Evolutionary conservation across 1,140 invertebrate species (phyloP).

Genomic region (Zophobas atratus): DNA sequence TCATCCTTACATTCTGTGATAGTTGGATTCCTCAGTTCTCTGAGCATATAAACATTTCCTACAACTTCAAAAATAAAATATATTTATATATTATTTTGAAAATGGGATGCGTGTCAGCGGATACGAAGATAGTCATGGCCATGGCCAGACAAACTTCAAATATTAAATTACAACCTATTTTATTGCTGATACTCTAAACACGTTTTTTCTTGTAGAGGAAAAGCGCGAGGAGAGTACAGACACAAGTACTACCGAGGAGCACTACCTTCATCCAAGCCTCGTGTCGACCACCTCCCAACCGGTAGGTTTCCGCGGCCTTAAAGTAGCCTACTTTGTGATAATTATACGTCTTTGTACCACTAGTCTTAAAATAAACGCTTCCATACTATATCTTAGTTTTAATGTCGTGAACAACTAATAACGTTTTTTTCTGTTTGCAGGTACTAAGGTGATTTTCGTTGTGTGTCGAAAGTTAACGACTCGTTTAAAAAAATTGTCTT

Average conservation of each 20-base stretch:
- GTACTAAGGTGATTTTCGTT: slow-evolving; percentile 49
- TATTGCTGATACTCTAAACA: too few relatives aligned
- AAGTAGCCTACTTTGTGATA: slow-evolving; percentile 26
- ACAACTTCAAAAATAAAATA: too few relatives aligned
- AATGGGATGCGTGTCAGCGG: too few relatives aligned
- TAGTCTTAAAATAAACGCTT: slow-evolving; percentile 39
- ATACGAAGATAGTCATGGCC: too few relatives aligned
- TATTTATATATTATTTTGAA: too few relatives aligned
- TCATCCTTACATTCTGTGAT: too few relatives aligned
- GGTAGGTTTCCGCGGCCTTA: slow-evolving; percentile 68
- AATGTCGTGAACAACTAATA: slow-evolving; percentile 54
- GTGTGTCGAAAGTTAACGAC: slow-evolving; percentile 41
- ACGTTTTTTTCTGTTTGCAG: slow-evolving; percentile 57
- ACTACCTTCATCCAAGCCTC: slow-evolving; percentile 88
- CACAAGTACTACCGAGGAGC: slow-evolving; percentile 73
- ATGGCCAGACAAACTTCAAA: too few relatives aligned
- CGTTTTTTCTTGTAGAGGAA: slow-evolving; percentile 44
- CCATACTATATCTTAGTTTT: slow-evolving; percentile 41
- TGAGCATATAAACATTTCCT: too few relatives aligned
- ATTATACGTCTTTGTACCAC: slow-evolving; percentile 19
- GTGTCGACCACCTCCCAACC: slow-evolving; percentile 71
- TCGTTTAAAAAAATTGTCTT: slow-evolving; percentile 34
- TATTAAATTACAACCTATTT: too few relatives aligned
- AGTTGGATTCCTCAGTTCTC: too few relatives aligned
- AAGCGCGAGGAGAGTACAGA: slow-evolving; percentile 62